Conservation (phyloP, 2,888 invertebrate species). For the Tenodera sinensis region DNA sequence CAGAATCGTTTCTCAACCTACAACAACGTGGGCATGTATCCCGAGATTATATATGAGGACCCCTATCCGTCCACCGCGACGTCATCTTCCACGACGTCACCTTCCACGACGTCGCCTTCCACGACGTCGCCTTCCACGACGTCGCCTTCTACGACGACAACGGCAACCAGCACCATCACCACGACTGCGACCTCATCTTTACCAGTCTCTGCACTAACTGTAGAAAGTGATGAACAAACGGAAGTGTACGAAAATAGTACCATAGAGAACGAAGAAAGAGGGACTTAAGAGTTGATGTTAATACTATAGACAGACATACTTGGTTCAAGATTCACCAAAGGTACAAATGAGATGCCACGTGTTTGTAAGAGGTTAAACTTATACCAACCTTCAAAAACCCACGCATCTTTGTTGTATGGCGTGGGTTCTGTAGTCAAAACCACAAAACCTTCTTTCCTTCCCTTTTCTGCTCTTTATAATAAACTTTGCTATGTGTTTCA, state of each 20-base stretch:
- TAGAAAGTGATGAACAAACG: background rate
- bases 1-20: conserved; percentile 68
- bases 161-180: background rate
- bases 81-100: background rate
- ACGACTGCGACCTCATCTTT: background rate
- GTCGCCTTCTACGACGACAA: background rate
- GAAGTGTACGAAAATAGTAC: background rate
- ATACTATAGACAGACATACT: no score
- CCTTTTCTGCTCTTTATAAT: no score
- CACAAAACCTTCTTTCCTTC: no score
- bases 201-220: background rate
- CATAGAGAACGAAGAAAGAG: background rate
- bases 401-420: no score
- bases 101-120: background rate
- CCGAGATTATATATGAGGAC: background rate
- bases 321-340: no score
- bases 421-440: no score
- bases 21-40: conserved; percentile 35
- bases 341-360: no score
- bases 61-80: conserved; percentile 11
- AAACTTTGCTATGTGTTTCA: no score
- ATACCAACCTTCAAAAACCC: no score
- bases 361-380: no score
- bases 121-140: no score
- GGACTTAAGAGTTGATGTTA: background rate